Evolutionary conservation across 2,888 invertebrate species (phyloP).

Genomic region (Hartigia nigra): DNA sequence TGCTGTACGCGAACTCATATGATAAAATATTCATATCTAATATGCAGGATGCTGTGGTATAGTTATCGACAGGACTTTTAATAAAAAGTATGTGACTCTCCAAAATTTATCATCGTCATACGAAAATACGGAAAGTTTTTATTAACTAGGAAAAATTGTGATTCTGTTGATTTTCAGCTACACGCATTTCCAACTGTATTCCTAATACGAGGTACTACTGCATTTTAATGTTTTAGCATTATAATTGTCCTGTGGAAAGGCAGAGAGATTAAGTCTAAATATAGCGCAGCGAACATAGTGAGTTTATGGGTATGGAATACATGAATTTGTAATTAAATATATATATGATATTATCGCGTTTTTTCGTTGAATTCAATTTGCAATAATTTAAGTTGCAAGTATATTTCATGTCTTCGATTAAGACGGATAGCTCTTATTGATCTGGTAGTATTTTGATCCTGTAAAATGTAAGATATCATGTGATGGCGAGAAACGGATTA

Average conservation of each 20-base stretch:
- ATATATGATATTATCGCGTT: not conserved
- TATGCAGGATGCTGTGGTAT: not conserved
- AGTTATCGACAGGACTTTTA: not conserved
- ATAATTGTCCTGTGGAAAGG: not conserved
- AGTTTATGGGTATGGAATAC: not conserved
- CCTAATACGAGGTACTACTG: not conserved
- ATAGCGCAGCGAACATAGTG: not conserved
- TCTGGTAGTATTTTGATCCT: not conserved
- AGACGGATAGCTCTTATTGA: not conserved
- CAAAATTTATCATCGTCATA: not conserved
- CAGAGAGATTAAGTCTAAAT: not conserved
- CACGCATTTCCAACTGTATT: not conserved
- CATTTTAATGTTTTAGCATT: not conserved
- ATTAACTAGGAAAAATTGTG: not conserved
- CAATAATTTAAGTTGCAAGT: not conserved
- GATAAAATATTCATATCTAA: not conserved
- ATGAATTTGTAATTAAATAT: not conserved
- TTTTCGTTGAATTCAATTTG: not conserved
- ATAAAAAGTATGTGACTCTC: not conserved
- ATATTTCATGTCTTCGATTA: not conserved
- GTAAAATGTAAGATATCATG: not conserved
- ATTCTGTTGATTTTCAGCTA: not conserved
- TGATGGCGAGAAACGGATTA: slow-evolving; percentile 3
- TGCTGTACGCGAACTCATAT: not conserved
- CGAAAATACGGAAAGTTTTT: not conserved